phyloP scores from a whole-genome alignment of 2,888 invertebrate species.

The Gisinianus flammeolus region DNA sequence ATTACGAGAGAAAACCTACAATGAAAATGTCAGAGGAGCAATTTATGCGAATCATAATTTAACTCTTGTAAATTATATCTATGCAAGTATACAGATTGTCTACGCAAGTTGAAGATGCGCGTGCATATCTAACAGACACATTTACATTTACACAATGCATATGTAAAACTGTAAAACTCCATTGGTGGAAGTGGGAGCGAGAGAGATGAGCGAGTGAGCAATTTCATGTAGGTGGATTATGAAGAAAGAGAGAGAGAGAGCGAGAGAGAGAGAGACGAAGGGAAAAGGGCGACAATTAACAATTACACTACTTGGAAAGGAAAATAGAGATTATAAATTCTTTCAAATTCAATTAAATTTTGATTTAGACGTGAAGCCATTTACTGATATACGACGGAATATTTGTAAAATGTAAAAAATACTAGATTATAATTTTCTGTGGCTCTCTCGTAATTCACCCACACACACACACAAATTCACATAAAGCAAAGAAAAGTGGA shows the following conservation, averaged over 20 bases:
- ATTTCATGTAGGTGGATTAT: background rate
- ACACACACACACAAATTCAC: no score
- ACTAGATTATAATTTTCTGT: no score
- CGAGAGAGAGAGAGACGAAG: constrained; percentile 1
- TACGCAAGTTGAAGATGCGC: no score
- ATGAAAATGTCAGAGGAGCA: constrained; percentile 37
- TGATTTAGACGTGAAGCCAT: no score
- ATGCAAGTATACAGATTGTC: no score
- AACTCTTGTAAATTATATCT: background rate
- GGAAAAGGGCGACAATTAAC: constrained; percentile 15
- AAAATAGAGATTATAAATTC: background rate
- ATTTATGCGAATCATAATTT: constrained; percentile 33
- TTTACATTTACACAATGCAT: background rate
- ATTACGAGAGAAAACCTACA: constrained; percentile 29
- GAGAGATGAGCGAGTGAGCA: background rate
- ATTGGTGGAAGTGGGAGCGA: background rate
- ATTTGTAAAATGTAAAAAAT: no score
- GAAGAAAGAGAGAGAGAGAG: constrained; percentile 11
- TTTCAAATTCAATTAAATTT: constrained; percentile 13
- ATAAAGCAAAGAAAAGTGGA: background rate
- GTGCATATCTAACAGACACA: no score
- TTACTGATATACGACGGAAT: no score
- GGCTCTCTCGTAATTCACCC: no score
- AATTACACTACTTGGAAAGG: background rate
- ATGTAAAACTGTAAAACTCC: background rate